Conservation (phyloP, 1,140 invertebrate genomes). For the Teleopsis dalmanni region DNA sequence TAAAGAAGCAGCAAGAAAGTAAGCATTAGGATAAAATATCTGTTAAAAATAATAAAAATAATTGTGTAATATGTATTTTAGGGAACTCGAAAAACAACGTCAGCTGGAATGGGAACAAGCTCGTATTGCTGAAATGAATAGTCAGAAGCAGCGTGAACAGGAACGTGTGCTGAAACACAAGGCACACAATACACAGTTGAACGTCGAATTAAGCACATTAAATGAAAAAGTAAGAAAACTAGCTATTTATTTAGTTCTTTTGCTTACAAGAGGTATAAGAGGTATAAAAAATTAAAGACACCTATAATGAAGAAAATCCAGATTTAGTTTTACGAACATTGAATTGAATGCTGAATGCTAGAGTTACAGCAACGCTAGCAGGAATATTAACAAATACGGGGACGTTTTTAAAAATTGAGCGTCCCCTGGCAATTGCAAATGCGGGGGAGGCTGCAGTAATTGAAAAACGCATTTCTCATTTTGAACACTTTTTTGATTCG, state of each 20-base stretch:
- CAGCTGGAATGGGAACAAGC: slow-evolving; percentile 95
- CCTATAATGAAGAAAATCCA: background rate
- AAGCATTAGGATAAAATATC: slow-evolving; percentile 8
- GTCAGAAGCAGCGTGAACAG: slow-evolving; percentile 78
- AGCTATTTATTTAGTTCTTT: background rate
- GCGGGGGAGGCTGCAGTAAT: too few species aligned
- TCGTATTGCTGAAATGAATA: slow-evolving; percentile 75
- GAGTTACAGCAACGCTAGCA: too few species aligned
- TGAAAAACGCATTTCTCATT: too few species aligned
- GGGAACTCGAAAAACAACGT: slow-evolving; percentile 90
- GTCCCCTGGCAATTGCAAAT: too few species aligned
- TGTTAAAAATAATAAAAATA: background rate
- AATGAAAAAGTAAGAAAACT: slow-evolving; percentile 63
- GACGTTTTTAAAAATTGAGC: too few species aligned
- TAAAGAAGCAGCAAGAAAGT: slow-evolving; percentile 68
- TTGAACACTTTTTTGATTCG: too few species aligned
- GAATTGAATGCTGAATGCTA: too few species aligned
- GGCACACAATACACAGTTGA: slow-evolving; percentile 79
- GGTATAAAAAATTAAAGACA: background rate
- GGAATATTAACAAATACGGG: too few species aligned
- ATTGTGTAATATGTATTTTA: slow-evolving; percentile 31
- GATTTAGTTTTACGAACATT: too few species aligned
- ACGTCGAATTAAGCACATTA: slow-evolving; percentile 45
- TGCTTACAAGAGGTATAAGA: too few species aligned
- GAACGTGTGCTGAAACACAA: slow-evolving; percentile 83